Evolutionary conservation across 2,113 vertebrate genomes (phyloP).

Genomic region (Brachypteracias leptosomus): DNA sequence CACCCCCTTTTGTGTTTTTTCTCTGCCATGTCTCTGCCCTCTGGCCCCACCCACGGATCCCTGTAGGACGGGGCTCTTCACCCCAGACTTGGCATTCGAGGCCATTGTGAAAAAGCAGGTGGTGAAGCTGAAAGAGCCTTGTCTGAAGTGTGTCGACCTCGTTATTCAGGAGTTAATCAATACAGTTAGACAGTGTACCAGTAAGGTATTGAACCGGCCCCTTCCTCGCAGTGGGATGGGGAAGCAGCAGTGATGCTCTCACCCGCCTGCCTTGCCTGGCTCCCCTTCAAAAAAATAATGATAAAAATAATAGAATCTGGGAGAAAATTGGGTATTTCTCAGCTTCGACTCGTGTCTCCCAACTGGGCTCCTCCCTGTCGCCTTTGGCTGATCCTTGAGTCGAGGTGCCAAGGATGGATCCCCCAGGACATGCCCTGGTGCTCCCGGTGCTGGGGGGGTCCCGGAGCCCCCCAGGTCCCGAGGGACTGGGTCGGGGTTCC

Average conservation of each 20-base stretch:
- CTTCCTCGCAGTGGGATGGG: background rate
- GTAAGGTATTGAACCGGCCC: slow-evolving; percentile 84
- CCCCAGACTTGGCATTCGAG: slow-evolving; percentile 96
- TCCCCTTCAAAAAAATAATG: background rate
- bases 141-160: slow-evolving; percentile 95
- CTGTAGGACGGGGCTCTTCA: slow-evolving; percentile 95
- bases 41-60: slow-evolving; percentile 17
- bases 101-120: slow-evolving; percentile 98
- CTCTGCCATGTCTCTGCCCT: background rate
- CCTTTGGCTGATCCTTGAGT: background rate
- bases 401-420: background rate
- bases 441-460: background rate
- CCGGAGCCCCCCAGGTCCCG: background rate
- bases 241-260: background rate
- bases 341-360: fast-evolving
- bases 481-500: too few species aligned
- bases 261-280: background rate
- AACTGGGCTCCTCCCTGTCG: fast-evolving
- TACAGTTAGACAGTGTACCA: slow-evolving; percentile 91
- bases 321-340: background rate
- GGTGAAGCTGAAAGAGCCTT: slow-evolving; percentile 96
- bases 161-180: slow-evolving; percentile 92
- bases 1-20: slow-evolving; percentile 23
- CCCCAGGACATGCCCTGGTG: fast-evolving
- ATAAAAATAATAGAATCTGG: too few species aligned